Evolutionary conservation across 2,113 vertebrate genomes (phyloP), one percentile per base, ranked within the genome.

Genomic region (Muscicapa adusta): DNA sequence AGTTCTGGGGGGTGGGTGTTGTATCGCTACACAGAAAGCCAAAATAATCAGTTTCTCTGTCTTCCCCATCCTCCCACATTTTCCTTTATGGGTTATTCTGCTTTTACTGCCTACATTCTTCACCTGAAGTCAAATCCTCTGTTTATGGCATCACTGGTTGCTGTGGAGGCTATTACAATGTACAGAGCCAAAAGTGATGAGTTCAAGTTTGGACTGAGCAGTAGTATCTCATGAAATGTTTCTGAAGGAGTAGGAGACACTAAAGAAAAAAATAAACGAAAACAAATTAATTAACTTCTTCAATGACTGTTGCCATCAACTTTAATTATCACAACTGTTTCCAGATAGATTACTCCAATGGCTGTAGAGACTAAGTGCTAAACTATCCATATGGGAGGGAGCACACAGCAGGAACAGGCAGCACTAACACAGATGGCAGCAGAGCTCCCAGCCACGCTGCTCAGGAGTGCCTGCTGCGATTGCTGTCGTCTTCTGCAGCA

Each of bases 111-210:
- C 83, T 87, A 81, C 86, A 94, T 93, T 95, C 89, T 92, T 92
- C 92, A 96, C 94, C 94, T 96, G 91, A 91, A 97, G 68, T 89
- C 68, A 93, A 93, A 78, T 28, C 9, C 65, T 89, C 94, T 95
- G 94, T 89, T 96, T 92, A 95, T 84, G 73, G 80, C 73, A 92
- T 92, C 91, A 87, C 83, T 45, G 68, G 83, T 91, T 96, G 91
- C 95, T 60, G 86, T 81, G 91, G 91, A 92, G 86, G 76, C 38
- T 77, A 91, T 89, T 94, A 93, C 1, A 0, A 84, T 28, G 31
- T 40, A 72, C 34, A 89, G 86, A 92, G 94, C 92, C 95, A 95
- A 86, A 89, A 89, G 23, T 20, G 24, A 86, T 36, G 60, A 84
- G 76, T 78, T 93, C 48, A 71, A 42, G 81, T 60, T 75, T 87